Evolutionary conservation across 2,113 vertebrate species (phyloP).

Genomic region (Tetraodon nigroviridis): DNA sequence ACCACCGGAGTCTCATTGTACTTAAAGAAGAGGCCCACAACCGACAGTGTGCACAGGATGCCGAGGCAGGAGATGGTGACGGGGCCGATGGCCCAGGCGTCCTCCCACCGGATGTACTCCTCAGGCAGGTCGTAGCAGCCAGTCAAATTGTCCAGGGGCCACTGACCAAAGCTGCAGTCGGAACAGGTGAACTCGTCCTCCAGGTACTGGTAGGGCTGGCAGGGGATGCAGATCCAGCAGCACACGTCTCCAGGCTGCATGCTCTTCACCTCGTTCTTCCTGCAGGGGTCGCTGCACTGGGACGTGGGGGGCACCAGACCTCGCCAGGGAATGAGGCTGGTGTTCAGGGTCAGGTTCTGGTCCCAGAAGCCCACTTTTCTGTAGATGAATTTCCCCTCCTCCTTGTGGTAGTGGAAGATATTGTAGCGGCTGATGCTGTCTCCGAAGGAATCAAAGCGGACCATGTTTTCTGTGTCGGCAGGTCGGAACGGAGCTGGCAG

Average conservation of each 20-base stretch:
- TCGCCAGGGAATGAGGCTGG: slow-evolving; percentile 82
- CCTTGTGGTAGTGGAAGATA: slow-evolving; percentile 89
- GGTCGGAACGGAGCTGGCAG: slow-evolving; percentile 88
- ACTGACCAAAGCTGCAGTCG: slow-evolving; percentile 89
- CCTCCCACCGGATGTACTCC: slow-evolving; percentile 94
- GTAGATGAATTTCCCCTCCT: slow-evolving; percentile 81
- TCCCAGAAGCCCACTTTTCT: slow-evolving; percentile 96
- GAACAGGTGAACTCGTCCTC: slow-evolving; percentile 92
- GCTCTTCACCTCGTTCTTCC: slow-evolving; percentile 93
- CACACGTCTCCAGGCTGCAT: slow-evolving; percentile 98
- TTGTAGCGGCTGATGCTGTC: slow-evolving; percentile 97
- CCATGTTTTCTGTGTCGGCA: slow-evolving; percentile 79
- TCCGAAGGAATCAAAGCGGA: slow-evolving; percentile 86
- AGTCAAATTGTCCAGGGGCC: slow-evolving; percentile 87
- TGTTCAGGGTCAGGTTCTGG: slow-evolving; percentile 86
- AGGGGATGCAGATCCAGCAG: slow-evolving; percentile 98
- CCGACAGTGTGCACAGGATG: slow-evolving; percentile 87
- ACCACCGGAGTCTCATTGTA: slow-evolving; percentile 92
- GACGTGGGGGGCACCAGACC: slow-evolving; percentile 79
- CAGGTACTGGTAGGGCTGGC: slow-evolving; percentile 91
- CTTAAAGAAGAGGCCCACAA: slow-evolving; percentile 86
- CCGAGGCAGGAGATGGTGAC: slow-evolving; percentile 93
- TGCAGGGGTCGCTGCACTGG: slow-evolving; percentile 96
- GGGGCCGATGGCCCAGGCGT: slow-evolving; percentile 92
- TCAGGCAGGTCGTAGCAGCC: slow-evolving; percentile 93